Conservation (phyloP, 1,140 invertebrate genomes). For the Drosophila pectinifera region DNA sequence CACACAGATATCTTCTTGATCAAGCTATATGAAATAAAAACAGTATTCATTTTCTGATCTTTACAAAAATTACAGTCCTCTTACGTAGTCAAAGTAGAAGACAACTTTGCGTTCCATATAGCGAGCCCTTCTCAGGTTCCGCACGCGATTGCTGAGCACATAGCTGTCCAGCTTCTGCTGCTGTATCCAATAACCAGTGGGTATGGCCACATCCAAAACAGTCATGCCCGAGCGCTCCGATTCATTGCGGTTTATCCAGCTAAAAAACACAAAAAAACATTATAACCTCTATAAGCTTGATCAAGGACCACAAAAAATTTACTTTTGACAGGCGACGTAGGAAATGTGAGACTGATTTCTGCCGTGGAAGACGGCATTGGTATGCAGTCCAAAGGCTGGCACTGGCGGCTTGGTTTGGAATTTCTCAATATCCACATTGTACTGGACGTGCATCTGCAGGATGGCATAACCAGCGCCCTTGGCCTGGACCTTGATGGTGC, state of each 20-base stretch:
- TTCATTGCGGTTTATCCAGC: conserved; percentile 92
- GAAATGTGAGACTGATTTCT: conserved; percentile 97
- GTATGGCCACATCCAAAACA: conserved; percentile 95
- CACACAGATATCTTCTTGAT: conserved; percentile 93
- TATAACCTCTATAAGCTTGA: neutral
- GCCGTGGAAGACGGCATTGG: conserved; percentile 91
- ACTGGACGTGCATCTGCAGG: conserved; percentile 96
- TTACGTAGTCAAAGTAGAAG: conserved; percentile 98
- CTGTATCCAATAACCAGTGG: conserved; percentile 97
- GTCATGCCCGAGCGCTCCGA: conserved; percentile 94
- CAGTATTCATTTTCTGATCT: neutral
- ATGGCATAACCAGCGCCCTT: conserved; percentile 96
- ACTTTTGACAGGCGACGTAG: conserved; percentile 93
- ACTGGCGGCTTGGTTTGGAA: conserved; percentile 94
- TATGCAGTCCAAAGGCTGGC: conserved; percentile 90
- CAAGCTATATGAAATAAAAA: conserved; percentile 87
- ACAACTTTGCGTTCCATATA: conserved; percentile 92
- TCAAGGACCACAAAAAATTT: conserved; percentile 26
- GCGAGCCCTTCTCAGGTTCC: conserved; percentile 93
- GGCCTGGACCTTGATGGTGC: conserved; percentile 95
- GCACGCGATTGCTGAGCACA: conserved; percentile 90
- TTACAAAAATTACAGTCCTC: conserved; percentile 62
- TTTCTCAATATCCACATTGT: conserved; percentile 95
- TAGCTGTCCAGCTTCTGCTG: conserved; percentile 95
- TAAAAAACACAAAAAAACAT: neutral